Evolutionary conservation across 2,113 vertebrate species (phyloP).

Genomic region (Pungitius pungitius): DNA sequence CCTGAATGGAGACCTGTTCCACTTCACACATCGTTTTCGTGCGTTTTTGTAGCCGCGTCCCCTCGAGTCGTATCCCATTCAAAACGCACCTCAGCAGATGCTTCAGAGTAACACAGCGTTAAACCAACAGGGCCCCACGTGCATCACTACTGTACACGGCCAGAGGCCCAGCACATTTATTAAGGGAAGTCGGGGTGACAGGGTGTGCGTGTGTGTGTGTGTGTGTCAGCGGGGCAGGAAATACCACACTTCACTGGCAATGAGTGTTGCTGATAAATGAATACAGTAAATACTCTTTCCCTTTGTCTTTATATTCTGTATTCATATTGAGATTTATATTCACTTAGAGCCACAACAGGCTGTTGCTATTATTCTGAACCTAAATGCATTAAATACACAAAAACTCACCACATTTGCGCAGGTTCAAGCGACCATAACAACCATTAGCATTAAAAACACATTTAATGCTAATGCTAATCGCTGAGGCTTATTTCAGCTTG

Average conservation of each 20-base stretch:
- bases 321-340: not conserved
- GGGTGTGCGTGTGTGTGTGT: slow-evolving; percentile 18
- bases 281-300: no score
- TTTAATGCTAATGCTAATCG: not conserved
- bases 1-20: slow-evolving; percentile 24
- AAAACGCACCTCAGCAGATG: slow-evolving; percentile 20
- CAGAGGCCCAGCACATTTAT: slow-evolving; percentile 42
- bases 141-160: slow-evolving; percentile 52
- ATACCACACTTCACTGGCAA: slow-evolving; percentile 54
- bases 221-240: slow-evolving; percentile 66
- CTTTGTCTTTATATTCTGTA: not conserved
- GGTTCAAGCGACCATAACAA: not conserved
- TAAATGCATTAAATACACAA: not conserved
- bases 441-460: not conserved
- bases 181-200: slow-evolving; percentile 38
- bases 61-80: slow-evolving; percentile 48
- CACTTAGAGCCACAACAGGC: not conserved
- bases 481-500: no score
- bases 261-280: slow-evolving; percentile 62
- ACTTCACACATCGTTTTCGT: slow-evolving; percentile 13
- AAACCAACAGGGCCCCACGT: slow-evolving; percentile 53
- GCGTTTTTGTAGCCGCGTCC: slow-evolving; percentile 6
- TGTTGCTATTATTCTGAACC: not conserved
- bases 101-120: slow-evolving; percentile 53
- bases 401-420: not conserved